Conservation (phyloP, 2,797 vertebrate genomes). For the Macroramphosus scolopax region DNA sequence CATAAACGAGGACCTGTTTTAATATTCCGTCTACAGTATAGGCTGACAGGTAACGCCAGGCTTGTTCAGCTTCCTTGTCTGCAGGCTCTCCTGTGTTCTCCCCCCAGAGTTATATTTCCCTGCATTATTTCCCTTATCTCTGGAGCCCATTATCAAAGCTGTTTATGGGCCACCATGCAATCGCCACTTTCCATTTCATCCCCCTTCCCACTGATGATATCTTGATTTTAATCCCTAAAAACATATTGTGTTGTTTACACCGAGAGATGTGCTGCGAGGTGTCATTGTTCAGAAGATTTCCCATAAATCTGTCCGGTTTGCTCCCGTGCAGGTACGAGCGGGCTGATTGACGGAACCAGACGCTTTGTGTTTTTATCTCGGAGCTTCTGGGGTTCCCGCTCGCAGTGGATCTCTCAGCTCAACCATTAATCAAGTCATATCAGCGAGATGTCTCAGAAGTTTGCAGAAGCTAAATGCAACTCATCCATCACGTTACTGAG, state of each 20-base stretch:
- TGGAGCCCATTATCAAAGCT: conserved; percentile 26
- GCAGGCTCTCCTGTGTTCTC: conserved; percentile 10
- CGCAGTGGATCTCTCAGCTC: conserved; percentile 52
- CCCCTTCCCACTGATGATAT: conserved; percentile 13
- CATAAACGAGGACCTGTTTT: conserved; percentile 59
- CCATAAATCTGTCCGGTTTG: conserved; percentile 23
- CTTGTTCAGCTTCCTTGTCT: conserved; percentile 17
- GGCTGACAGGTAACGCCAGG: conserved; percentile 50
- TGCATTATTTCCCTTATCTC: conserved; percentile 33
- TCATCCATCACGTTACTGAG: conserved; percentile 75
- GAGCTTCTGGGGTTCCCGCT: conserved; percentile 49
- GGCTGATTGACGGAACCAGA: conserved; percentile 49
- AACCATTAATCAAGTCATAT: conserved; percentile 80
- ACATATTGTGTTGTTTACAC: conserved; percentile 10
- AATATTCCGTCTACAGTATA: conserved; percentile 48
- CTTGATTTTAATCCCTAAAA: conserved; percentile 20
- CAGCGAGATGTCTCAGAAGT: conserved; percentile 74
- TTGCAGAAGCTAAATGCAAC: conserved; percentile 77
- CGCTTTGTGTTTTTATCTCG: conserved; percentile 53
- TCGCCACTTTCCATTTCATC: conserved; percentile 17
- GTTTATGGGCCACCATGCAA: conserved; percentile 22
- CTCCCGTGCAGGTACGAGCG: conserved; percentile 11
- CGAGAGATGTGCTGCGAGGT: neutral
- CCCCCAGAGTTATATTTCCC: conserved; percentile 24
- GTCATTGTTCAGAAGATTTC: conserved; percentile 10